These are phyloP conservation scores for Amorpha juglandis DNA, from an alignment of 2,888 invertebrate genomes.

Conservation along the genomic window DNA sequence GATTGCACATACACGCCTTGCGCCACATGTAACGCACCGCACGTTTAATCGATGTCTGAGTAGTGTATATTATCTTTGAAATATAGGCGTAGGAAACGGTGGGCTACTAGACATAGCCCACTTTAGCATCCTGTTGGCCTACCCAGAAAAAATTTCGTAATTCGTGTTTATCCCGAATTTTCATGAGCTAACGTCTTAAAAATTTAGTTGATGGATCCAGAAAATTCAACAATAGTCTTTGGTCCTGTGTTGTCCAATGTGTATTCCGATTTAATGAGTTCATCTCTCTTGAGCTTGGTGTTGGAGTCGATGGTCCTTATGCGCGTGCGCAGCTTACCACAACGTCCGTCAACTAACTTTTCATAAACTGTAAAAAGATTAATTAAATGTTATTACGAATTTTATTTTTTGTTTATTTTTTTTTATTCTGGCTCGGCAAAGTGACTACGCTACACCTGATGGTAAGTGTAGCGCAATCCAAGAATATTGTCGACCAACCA, in stretches of 20 bases:
- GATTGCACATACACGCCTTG: too few relatives aligned
- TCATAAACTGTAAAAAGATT: constrained; percentile 62
- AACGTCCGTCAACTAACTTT: constrained; percentile 71
- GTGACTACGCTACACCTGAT: too few relatives aligned
- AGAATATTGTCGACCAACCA: too few relatives aligned
- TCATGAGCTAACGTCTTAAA: background rate
- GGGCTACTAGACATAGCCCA: too few relatives aligned
- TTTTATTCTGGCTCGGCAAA: too few relatives aligned
- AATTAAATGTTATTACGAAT: background rate
- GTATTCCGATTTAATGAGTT: constrained; percentile 70
- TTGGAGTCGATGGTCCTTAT: constrained; percentile 66
- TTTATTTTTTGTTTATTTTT: too few relatives aligned
- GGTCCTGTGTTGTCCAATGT: constrained; percentile 60
- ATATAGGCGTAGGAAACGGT: too few relatives aligned
- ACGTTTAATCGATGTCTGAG: too few relatives aligned
- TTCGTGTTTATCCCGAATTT: background rate
- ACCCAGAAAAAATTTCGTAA: background rate
- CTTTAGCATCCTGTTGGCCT: too few relatives aligned
- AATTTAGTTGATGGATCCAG: constrained; percentile 32
- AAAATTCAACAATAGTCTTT: constrained; percentile 64
- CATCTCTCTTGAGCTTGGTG: constrained; percentile 64
- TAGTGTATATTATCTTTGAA: too few relatives aligned
- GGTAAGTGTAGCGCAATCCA: too few relatives aligned
- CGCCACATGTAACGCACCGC: too few relatives aligned
- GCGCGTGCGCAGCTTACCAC: constrained; percentile 71